These are phyloP conservation scores for Spinus olivaceus DNA, from an alignment of 2,797 vertebrate genomes.

Conservation along the genomic window DNA sequence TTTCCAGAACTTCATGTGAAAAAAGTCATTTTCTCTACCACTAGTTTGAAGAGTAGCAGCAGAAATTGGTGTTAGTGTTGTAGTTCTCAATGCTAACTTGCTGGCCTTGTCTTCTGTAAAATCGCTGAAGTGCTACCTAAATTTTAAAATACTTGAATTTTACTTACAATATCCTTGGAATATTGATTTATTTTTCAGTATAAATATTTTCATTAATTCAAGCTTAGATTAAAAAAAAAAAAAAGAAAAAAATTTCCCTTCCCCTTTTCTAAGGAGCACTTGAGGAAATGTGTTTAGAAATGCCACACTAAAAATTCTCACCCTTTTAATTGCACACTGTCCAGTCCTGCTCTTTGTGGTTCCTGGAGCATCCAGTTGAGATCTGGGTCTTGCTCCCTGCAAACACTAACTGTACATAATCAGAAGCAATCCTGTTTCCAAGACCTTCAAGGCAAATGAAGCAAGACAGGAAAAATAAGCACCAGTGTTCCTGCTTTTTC, in stretches of 20 bases:
- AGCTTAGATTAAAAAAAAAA: background rate
- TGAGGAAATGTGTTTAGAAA: background rate
- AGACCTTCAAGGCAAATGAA: background rate
- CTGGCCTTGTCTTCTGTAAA: background rate
- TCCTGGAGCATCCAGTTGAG: background rate
- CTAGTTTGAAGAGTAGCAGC: background rate
- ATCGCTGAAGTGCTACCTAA: background rate
- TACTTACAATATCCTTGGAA: background rate
- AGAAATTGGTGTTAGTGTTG: background rate
- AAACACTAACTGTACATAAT: background rate
- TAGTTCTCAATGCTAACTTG: background rate
- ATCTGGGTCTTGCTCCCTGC: background rate
- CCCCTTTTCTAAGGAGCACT: background rate
- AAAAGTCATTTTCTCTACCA: background rate
- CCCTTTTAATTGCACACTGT: background rate
- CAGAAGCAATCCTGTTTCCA: background rate
- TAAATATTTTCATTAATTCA: background rate
- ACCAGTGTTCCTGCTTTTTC: background rate
- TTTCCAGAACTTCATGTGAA: background rate
- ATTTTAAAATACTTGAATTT: background rate
- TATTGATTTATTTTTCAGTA: background rate
- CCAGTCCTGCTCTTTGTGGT: background rate
- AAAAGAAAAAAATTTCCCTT: background rate
- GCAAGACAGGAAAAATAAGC: slow-evolving; percentile 35
- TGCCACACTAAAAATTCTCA: background rate